Evolutionary conservation across 2,113 vertebrate genomes (phyloP), one percentile per base, ranked within the genome.

Genomic region (Eleginops maclovinus): DNA sequence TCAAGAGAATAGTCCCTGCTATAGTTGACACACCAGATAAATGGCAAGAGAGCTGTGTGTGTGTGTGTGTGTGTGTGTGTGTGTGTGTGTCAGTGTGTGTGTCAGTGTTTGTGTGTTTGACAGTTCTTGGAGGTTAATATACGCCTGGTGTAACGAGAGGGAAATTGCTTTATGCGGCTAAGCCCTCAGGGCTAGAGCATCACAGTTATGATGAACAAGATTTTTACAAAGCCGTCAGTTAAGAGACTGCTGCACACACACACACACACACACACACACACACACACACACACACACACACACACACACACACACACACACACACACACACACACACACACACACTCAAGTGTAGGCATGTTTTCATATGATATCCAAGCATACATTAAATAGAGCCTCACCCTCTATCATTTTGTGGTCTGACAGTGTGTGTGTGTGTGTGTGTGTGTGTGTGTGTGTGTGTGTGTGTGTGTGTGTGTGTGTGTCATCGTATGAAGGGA

Each of bases 141-240:
- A 91, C 75, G 67, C 79, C 84, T 77, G 53, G 80, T 90, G 83
- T 92, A 92, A 93, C 82, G 71, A 93, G 81, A 85, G 62, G 82
- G 80, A 92, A 93, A 92, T 92, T 89, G 83, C 90, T 92, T 92
- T 86, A 83, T 83, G 84, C 73, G 16, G 67, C 85, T 78, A 83
- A 89, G 89, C 89, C 89, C 88, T 83, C 70, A n/a, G 2, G 87
- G 91, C 90, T 76, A 85, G 67, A 88, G 85, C 89, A 89, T 90
- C 90, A 88, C 86, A 73, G 91, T 90, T 90, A 90, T 91, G 85
- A 91, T 88, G 85, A 92, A 90, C 89, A 90, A 86, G 80, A 87
- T 74, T 89, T 89, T 85, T 81, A 89, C 85, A 89, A 90, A 89
- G 85, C 79, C 77, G 84, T 87, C 88, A 79, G 63, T 89, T 87